phyloP scores from a whole-genome alignment of 1,140 invertebrate species.

The Diplogasteroides magnus region DNA sequence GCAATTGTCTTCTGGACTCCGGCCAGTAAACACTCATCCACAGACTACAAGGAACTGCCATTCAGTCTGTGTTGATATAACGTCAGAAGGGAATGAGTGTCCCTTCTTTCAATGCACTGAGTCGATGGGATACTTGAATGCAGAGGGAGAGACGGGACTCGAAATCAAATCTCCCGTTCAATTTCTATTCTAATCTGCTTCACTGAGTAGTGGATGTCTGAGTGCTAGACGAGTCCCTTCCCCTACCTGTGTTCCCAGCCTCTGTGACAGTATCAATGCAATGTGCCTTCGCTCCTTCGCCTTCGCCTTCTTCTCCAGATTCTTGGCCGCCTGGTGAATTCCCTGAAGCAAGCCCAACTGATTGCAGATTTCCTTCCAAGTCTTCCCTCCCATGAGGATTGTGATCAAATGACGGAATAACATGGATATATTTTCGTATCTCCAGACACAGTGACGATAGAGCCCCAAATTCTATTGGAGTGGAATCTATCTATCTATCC shows the following conservation, averaged over 20 bases:
- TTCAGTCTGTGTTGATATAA: too few species aligned
- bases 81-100: too few species aligned
- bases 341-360: conserved; percentile 39
- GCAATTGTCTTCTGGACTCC: too few species aligned
- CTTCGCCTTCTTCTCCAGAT: conserved; percentile 53
- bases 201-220: background rate
- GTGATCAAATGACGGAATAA: too few species aligned
- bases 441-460: background rate
- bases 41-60: too few species aligned
- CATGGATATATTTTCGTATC: background rate
- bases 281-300: conserved; percentile 55
- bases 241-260: conserved; percentile 51
- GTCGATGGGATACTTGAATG: too few species aligned
- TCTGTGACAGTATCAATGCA: conserved; percentile 48
- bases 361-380: background rate
- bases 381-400: too few species aligned
- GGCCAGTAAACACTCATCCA: too few species aligned
- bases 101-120: too few species aligned
- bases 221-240: background rate
- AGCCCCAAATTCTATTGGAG: background rate
- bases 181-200: background rate
- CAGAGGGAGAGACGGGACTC: too few species aligned
- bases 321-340: conserved; percentile 55
- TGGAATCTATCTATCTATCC: too few species aligned
- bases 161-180: background rate